phyloP scores from a whole-genome alignment of 2,113 vertebrate genomes.

The Oceanites oceanicus region DNA sequence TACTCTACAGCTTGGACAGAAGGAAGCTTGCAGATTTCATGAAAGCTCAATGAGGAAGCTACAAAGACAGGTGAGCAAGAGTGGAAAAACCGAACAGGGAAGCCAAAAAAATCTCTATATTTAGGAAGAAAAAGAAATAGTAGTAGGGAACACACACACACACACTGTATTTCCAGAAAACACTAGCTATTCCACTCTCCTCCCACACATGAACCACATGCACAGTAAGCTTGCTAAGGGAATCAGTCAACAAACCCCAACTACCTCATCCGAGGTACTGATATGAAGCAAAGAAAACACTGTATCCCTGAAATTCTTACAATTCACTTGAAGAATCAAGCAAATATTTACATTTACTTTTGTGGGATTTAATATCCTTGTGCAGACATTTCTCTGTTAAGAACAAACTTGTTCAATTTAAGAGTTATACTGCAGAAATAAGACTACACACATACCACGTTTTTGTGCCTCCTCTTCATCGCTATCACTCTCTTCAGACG shows the following conservation, averaged over 20 bases:
- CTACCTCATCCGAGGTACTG: neutral
- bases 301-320: neutral
- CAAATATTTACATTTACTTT: neutral
- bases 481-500: conserved; percentile 91
- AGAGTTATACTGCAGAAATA: conserved; percentile 27
- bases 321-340: neutral
- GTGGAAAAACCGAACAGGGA: neutral
- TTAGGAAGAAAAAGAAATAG: neutral
- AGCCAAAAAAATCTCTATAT: neutral
- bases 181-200: neutral
- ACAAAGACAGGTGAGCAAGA: neutral
- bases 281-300: neutral
- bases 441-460: conserved; percentile 71
- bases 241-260: neutral
- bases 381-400: neutral
- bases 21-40: neutral
- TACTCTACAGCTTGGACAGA: neutral
- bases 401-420: neutral
- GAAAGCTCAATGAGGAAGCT: neutral
- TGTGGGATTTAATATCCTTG: neutral
- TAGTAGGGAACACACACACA: neutral
- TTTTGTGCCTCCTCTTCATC: conserved; percentile 82
- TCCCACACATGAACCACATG: neutral
- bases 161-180: neutral
- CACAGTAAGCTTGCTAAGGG: neutral